A percentile compares a stretch with the other conserved stretches of the same genome.
Conservation (phyloP, 2,888 invertebrate genomes). For the Hydraecia micacea region DNA sequence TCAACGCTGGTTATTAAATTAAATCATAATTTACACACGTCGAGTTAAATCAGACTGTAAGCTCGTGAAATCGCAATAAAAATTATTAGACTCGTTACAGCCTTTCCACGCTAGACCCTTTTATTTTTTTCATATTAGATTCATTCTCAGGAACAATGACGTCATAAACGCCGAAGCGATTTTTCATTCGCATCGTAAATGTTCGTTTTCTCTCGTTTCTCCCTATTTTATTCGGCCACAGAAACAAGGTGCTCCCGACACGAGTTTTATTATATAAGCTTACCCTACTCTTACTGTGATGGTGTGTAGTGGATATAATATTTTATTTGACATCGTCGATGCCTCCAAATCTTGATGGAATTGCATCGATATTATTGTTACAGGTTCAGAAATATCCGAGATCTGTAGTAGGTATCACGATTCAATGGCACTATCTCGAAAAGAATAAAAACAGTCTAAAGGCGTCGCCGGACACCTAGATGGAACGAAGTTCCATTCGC, state of each 20-base stretch:
- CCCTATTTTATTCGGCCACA: slow-evolving; percentile 75
- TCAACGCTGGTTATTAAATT: slow-evolving; percentile 87
- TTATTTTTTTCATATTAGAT: slow-evolving; percentile 76
- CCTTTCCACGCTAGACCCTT: slow-evolving; percentile 76
- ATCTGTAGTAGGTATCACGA: background rate
- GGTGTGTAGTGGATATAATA: slow-evolving; percentile 42
- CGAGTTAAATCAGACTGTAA: slow-evolving; percentile 86
- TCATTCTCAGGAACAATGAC: slow-evolving; percentile 80
- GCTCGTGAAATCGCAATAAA: slow-evolving; percentile 87
- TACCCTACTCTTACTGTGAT: slow-evolving; percentile 49
- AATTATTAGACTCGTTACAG: slow-evolving; percentile 84
- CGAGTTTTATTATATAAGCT: slow-evolving; percentile 65
- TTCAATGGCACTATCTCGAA: background rate
- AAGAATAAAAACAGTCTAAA: background rate
- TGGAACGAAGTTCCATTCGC: background rate
- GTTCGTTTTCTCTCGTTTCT: slow-evolving; percentile 67
- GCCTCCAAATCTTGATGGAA: slow-evolving; percentile 20
- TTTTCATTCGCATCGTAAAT: slow-evolving; percentile 83
- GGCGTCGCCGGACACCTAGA: background rate
- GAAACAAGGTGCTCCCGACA: slow-evolving; percentile 73
- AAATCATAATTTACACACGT: slow-evolving; percentile 89
- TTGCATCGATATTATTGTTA: slow-evolving; percentile 20
- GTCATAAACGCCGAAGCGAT: slow-evolving; percentile 83
- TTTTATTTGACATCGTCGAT: slow-evolving; percentile 46
- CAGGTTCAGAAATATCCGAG: background rate